Percentiles rank a stretch among this genome's conserved stretches.
Evolutionary conservation across 2,113 vertebrate genomes (phyloP).

Genomic region (Fulica atra): DNA sequence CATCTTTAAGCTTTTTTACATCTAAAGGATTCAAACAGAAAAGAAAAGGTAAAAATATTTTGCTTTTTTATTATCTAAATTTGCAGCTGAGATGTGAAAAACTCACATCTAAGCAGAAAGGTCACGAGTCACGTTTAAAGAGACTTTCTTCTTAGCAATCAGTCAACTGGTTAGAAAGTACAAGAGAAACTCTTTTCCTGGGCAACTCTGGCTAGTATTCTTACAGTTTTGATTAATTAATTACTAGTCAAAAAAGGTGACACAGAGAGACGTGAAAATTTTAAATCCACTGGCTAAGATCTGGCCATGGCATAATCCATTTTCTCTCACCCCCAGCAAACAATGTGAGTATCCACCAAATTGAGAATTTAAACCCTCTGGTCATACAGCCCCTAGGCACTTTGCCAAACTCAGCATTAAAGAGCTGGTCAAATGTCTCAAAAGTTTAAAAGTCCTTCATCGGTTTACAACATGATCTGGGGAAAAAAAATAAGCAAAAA

Average conservation of each 20-base stretch:
- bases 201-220: neutral
- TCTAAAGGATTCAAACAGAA: constrained; percentile 69
- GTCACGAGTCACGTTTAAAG: neutral
- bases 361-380: neutral
- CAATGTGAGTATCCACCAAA: neutral
- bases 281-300: neutral
- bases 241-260: neutral
- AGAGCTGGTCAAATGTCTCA: neutral
- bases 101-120: neutral
- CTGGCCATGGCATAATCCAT: neutral
- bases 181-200: neutral
- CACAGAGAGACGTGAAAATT: neutral
- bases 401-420: neutral
- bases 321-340: neutral
- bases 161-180: neutral
- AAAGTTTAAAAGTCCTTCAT: neutral
- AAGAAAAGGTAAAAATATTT: neutral
- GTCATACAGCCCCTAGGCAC: neutral
- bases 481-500: neutral
- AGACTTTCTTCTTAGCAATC: neutral
- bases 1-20: constrained; percentile 89
- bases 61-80: neutral
- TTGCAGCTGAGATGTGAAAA: neutral
- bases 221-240: neutral
- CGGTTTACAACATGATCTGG: neutral